These are phyloP conservation scores for Leptoteleia sp. DNA, from an alignment of 1,140 invertebrate genomes.

Conservation along the genomic window DNA sequence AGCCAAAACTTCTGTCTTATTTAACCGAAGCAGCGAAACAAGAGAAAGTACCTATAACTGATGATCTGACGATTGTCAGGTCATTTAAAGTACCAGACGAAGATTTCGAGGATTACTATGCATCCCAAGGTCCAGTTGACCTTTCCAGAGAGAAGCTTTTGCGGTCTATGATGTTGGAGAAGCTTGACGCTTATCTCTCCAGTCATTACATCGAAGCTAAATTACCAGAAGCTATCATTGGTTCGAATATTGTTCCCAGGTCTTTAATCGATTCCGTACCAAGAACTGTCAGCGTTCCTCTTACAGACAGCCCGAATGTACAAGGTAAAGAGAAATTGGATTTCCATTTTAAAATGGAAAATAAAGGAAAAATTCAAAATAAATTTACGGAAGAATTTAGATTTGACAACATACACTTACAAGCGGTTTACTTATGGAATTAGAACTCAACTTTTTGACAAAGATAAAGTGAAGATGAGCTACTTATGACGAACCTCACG, in stretches of 20 bases:
- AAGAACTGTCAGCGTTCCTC: conserved; percentile 85
- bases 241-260: conserved; percentile 83
- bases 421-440: too few species aligned
- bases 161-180: conserved; percentile 79
- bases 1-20: conserved; percentile 88
- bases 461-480: too few species aligned
- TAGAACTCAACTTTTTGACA: too few species aligned
- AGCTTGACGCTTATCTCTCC: conserved; percentile 78
- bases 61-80: conserved; percentile 86
- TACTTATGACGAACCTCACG: too few species aligned
- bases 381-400: too few species aligned
- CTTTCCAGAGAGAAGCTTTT: conserved; percentile 72
- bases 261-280: conserved; percentile 85
- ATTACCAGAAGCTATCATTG: conserved; percentile 77
- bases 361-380: too few species aligned
- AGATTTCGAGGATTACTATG: conserved; percentile 69
- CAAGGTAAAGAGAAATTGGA: conserved; percentile 82
- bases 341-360: too few species aligned
- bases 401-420: too few species aligned
- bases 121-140: conserved; percentile 67
- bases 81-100: conserved; percentile 82
- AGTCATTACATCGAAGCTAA: conserved; percentile 79
- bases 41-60: conserved; percentile 86
- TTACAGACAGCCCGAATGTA: conserved; percentile 83
- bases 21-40: conserved; percentile 85